phyloP scores from a whole-genome alignment of 1,140 invertebrate genomes.

The Microvelia longipes region DNA sequence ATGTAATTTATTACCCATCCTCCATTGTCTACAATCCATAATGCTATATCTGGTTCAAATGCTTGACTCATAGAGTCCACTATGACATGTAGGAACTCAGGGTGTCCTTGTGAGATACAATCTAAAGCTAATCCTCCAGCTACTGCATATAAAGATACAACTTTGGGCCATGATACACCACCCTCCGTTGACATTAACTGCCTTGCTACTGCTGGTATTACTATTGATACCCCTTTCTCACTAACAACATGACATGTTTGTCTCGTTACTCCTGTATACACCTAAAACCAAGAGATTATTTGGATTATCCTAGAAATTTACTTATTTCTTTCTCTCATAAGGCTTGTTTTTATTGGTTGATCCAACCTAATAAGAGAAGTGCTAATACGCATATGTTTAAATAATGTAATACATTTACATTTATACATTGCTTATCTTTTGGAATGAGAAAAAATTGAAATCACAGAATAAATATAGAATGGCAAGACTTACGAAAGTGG shows the following conservation, averaged over 20 bases:
- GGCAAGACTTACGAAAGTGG: too few species aligned
- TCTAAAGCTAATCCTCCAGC: constrained; percentile 51
- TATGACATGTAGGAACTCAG: constrained; percentile 44
- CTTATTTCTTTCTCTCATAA: too few species aligned
- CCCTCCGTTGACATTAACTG: constrained; percentile 15
- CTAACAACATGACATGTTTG: constrained; percentile 31
- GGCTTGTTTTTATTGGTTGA: too few species aligned
- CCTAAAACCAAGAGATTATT: constrained; percentile 10
- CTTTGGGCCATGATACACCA: constrained; percentile 21
- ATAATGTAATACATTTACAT: too few species aligned
- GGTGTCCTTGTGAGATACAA: constrained; percentile 46
- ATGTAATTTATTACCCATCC: constrained; percentile 52
- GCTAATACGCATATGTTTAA: too few species aligned
- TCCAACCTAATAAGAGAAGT: too few species aligned
- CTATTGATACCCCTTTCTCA: constrained; percentile 36
- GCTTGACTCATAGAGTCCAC: constrained; percentile 42
- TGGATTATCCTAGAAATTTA: too few species aligned
- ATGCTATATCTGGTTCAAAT: constrained; percentile 45
- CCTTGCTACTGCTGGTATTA: constrained; percentile 38
- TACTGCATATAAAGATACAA: constrained; percentile 48
- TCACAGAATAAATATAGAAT: too few species aligned
- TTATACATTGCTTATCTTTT: too few species aligned
- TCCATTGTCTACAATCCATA: constrained; percentile 52
- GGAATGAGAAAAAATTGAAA: too few species aligned
- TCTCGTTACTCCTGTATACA: constrained; percentile 22